Percentiles rank a stretch among this genome's conserved stretches.
phyloP scores from a whole-genome alignment of 2,113 vertebrate genomes.

The Dipodomys merriami region DNA sequence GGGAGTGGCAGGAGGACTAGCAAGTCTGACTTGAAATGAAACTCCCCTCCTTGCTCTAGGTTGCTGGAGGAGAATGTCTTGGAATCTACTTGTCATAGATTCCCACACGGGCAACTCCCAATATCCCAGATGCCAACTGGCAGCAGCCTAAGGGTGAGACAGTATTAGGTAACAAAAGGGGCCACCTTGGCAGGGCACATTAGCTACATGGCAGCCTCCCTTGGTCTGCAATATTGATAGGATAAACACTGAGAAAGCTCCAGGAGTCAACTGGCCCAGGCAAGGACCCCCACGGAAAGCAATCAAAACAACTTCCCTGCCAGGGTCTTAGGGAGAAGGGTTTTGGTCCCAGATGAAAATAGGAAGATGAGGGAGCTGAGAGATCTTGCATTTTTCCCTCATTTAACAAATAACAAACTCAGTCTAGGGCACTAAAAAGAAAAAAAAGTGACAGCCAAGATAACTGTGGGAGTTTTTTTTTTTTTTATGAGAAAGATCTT shows the following conservation, averaged over 20 bases:
- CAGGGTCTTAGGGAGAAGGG: background rate
- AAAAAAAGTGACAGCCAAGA: background rate
- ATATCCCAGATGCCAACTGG: background rate
- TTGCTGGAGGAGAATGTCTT: conserved; percentile 30
- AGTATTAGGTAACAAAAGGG: background rate
- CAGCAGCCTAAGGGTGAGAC: background rate
- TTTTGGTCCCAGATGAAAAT: background rate
- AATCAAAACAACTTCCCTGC: background rate
- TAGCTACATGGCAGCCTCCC: background rate
- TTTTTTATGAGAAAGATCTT: background rate
- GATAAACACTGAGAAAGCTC: background rate
- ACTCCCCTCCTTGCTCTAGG: background rate
- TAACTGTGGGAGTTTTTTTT: background rate
- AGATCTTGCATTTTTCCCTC: background rate
- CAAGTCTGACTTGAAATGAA: conserved; percentile 60
- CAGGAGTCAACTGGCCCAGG: fast-evolving
- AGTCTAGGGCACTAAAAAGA: too few relatives aligned
- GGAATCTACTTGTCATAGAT: conserved; percentile 51
- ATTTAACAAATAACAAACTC: background rate
- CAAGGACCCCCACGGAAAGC: background rate
- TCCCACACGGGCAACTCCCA: conserved; percentile 73
- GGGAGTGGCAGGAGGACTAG: conserved; percentile 52
- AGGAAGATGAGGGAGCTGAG: background rate
- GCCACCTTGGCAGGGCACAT: background rate
- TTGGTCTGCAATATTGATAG: background rate